Conservation (phyloP, 30 jellyfish, hydroid and myxozoan genomes). For the Mastigias papua region DNA sequence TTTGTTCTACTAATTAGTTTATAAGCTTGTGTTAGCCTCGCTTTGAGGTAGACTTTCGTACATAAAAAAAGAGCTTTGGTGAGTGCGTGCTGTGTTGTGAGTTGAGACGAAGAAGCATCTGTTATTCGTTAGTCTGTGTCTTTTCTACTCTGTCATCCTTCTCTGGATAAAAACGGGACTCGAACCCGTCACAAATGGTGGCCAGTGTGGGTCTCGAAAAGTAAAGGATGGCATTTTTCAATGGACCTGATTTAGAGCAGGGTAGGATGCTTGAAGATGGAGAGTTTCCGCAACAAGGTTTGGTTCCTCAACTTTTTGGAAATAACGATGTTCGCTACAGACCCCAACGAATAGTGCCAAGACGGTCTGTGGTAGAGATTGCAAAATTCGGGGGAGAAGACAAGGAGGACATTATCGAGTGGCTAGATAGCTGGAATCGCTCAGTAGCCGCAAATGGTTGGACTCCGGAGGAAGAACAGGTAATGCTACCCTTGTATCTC, state of each 20-base stretch:
- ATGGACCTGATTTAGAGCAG: neutral
- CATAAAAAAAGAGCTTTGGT: neutral
- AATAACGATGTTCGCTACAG: neutral
- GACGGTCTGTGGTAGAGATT: slow-evolving; percentile 8
- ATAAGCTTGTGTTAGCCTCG: slow-evolving; percentile 2
- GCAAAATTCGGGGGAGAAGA: slow-evolving; percentile 1
- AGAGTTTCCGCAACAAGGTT: neutral
- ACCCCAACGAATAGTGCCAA: neutral
- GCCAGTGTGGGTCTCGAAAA: neutral
- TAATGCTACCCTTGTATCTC: neutral
- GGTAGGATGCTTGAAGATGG: slow-evolving; percentile 7
- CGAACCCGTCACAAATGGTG: neutral
- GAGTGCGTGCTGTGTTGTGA: neutral
- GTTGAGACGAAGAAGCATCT: neutral
- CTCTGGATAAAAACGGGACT: neutral
- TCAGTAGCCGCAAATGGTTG: slow-evolving; percentile 5
- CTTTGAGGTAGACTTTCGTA: neutral
- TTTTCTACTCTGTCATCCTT: neutral
- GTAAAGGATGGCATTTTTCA: neutral
- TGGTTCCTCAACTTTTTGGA: slow-evolving; percentile 1
- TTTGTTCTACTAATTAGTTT: too few relatives aligned
- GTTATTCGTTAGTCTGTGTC: neutral
- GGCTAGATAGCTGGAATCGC: slow-evolving; percentile 17
- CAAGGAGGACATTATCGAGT: neutral
- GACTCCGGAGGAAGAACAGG: slow-evolving; percentile 12